Conservation (phyloP, 2,797 vertebrate species). For the Ateles fusciceps region DNA sequence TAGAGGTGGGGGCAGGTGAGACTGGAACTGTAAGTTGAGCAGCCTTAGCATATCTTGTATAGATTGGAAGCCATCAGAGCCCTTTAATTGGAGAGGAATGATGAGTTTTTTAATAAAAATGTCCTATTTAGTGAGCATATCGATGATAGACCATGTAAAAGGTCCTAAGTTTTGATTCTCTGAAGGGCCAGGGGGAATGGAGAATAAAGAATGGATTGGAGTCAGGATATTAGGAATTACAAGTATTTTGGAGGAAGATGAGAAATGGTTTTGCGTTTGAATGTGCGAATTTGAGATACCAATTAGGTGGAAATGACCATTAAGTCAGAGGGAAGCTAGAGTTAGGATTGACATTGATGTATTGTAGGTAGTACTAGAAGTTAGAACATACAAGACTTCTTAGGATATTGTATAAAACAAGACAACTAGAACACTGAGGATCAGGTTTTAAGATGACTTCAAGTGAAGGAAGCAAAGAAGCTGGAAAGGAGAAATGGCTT, state of each 20-base stretch:
- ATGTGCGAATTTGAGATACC: not conserved
- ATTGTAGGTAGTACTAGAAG: not conserved
- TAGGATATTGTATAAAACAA: not conserved
- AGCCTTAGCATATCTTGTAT: not conserved
- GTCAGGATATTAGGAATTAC: not conserved
- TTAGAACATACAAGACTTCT: not conserved
- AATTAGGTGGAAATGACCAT: not conserved
- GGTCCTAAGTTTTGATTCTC: not conserved
- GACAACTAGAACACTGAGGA: not conserved
- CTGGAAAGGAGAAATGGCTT: not conserved
- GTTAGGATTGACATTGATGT: not conserved
- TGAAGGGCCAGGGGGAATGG: not conserved
- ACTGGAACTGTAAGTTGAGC: not conserved
- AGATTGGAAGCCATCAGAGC: not conserved
- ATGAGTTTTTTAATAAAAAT: not conserved
- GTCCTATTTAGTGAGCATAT: not conserved
- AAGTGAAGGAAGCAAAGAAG: not conserved
- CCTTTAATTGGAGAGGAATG: not conserved
- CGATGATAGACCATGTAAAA: not conserved
- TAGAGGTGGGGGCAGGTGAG: not conserved
- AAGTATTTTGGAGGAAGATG: not conserved
- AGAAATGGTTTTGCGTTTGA: conserved; percentile 7
- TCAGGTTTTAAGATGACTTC: not conserved
- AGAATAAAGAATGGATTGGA: not conserved
- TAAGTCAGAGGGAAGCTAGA: not conserved